Base-by-base conservation (phyloP, 2,113 vertebrate species). In the Pterocles orientalis region DNA sequence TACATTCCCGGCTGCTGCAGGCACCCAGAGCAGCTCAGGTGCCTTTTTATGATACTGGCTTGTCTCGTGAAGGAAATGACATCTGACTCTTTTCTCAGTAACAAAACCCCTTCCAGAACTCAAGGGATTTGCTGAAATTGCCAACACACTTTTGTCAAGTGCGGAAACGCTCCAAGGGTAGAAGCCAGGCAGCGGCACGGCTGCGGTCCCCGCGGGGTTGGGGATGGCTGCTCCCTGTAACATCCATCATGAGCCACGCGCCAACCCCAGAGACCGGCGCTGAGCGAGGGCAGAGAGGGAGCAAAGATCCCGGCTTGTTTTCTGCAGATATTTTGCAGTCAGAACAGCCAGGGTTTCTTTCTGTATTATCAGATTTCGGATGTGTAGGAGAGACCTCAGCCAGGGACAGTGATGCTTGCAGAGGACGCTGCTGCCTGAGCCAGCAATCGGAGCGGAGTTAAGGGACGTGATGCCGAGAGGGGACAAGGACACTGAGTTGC, bases 121-220 rank as follows among this genome's bases (percentile, higher is more conserved):
- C 8, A 12, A 69, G 48, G 45, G 48, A 36, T 47, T 84, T 3
- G 0, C 57, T 84, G 51, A 39, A 66, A 81, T 56, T 56, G 47
- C 88, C 75, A 26, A 21, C 18, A 7, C 0, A 1, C 33, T 88
- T 62, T 69, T 1, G 0, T 16, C 4, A 3, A 50, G 36, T 2
- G 1, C 45, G 0, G 0, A 66, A 69, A 34, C 1, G 0, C 39
- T 50, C 1, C 0, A 24, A 36, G 56, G 20, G 41, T 43, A 57
- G 68, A 61, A 77, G 56, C 28, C 29, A n/a, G 61, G n/a, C 17
- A 61, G 36, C 8, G 6, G 6, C 20, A 4, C 6, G 7, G 51
- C 51, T n/a, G 2, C 2, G 0, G 65, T 56, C 16, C 18, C 29
- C 1, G 3, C 58, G 1, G 3, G 54, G 58, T 60, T 86, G 5